Evolutionary conservation across 1,140 invertebrate species (phyloP), one percentile per base, ranked within the genome.

Genomic region (Drosophila mayri): DNA sequence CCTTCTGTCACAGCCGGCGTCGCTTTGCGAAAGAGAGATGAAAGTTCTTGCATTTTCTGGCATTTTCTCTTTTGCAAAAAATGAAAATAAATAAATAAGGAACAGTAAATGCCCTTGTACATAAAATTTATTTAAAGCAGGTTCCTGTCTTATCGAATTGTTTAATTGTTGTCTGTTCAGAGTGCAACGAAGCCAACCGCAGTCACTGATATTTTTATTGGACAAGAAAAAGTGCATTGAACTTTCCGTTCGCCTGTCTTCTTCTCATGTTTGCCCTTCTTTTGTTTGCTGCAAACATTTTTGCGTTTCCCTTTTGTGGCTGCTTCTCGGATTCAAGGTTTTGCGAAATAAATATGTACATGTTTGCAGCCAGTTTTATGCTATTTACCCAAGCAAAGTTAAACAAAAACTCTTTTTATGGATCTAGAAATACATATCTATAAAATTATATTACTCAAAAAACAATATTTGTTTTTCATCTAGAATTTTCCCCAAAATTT

Each of bases 41-140:
- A 83, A 80, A 57, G 43, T 80, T 87, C 71, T 71, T 73, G 71
- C 46, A 73, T 64, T 66, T 83, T 87, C 72, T 83, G 44, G 63
- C 20, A 55, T 30, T 55, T 88, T 87, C 70, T 79, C 25, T 41
- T 55, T 18, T 40, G 38, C 35, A 58, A 54, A 35, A 37, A 44
- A 30, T 10, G 49, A 35, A 47, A 44, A 30, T 18, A 10, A 43
- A 30, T 43, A 35, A 44, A 46, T 46, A 14, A 35, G 54, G 9
- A 50, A 55, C 73, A 66, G 44, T 47, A 52, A 43, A 55, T 43
- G n/a, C 16, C 41, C 18, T 16, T 25, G 52, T 32, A 60, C n/a
- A 54, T 73, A 43, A 68, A 73, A 61, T 59, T 65, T 75, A 76
- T 76, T 86, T 79, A 43, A 75, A 61, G 64, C 30, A 62, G 44